A percentile compares a stretch with the other conserved stretches of the same genome.
These are phyloP conservation scores for Drosophila saltans DNA, from an alignment of 1,140 invertebrate genomes.

Conservation along the genomic window DNA sequence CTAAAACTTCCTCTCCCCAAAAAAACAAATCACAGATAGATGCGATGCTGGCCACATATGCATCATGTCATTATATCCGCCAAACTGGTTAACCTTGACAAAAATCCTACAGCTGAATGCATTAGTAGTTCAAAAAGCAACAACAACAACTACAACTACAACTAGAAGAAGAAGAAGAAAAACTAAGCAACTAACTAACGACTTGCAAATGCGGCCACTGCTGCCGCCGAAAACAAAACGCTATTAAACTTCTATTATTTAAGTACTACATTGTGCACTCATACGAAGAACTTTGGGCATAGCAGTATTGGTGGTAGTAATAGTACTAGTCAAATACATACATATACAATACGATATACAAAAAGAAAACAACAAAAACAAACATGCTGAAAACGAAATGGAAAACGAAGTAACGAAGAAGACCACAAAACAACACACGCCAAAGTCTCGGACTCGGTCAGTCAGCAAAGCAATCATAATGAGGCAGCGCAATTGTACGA, in stretches of 20 bases:
- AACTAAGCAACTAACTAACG: conserved; percentile 42
- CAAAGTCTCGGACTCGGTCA: conserved; percentile 40
- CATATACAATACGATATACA: not conserved
- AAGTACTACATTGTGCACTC: conserved; percentile 80
- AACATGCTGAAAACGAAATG: conserved; percentile 55
- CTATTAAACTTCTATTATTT: conserved; percentile 83
- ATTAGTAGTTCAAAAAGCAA: conserved; percentile 78
- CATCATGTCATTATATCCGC: conserved; percentile 81
- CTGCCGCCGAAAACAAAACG: conserved; percentile 63
- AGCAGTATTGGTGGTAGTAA: not conserved
- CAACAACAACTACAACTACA: conserved; percentile 38
- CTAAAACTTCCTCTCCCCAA: conserved; percentile 64
- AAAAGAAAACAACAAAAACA: conserved; percentile 30
- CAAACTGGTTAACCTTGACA: conserved; percentile 81
- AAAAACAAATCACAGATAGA: conserved; percentile 6
- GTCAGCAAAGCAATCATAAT: conserved; percentile 59
- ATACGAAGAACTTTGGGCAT: conserved; percentile 41
- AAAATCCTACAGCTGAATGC: conserved; percentile 83
- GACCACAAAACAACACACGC: conserved; percentile 13
- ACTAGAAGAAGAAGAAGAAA: not conserved
- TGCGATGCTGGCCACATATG: conserved; percentile 49
- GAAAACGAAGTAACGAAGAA: conserved; percentile 32
- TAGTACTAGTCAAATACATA: not conserved
- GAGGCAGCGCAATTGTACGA: conserved; percentile 18
- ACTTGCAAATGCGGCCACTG: conserved; percentile 61